Percentiles rank a stretch among this genome's conserved stretches.
phyloP scores from a whole-genome alignment of 2,888 invertebrate species.

The Diaprepes abbreviatus region DNA sequence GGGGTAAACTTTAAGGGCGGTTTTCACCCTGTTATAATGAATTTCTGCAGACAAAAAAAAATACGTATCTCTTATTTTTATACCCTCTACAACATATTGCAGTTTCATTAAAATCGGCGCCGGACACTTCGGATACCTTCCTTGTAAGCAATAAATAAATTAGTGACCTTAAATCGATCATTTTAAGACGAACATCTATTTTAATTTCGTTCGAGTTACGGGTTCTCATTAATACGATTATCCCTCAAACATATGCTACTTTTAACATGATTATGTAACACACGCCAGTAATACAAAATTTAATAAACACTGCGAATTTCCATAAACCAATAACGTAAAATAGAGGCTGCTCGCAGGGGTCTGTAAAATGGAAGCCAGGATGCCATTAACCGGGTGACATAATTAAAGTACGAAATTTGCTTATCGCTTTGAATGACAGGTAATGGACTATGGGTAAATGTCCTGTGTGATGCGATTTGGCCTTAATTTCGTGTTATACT shows the following conservation, averaged over 20 bases:
- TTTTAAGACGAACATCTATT: too few relatives aligned
- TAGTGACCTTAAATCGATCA: too few relatives aligned
- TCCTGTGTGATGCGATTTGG: conserved; percentile 32
- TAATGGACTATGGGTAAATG: conserved; percentile 43
- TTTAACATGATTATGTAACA: not conserved
- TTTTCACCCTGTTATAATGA: too few relatives aligned
- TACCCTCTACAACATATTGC: too few relatives aligned
- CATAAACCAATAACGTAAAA: conserved; percentile 22
- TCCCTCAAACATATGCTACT: not conserved
- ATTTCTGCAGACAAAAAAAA: too few relatives aligned
- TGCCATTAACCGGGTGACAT: conserved; percentile 40
- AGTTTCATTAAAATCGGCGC: too few relatives aligned
- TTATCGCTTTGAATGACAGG: conserved; percentile 46
- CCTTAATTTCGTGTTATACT: not conserved
- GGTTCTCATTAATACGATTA: too few relatives aligned
- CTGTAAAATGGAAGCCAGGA: conserved; percentile 23
- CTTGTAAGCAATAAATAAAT: too few relatives aligned
- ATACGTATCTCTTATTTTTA: too few relatives aligned
- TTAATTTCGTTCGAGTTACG: too few relatives aligned
- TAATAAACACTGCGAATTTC: conserved; percentile 20
- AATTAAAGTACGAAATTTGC: conserved; percentile 46
- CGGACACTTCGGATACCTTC: too few relatives aligned
- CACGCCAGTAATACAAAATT: not conserved
- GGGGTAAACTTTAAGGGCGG: too few relatives aligned
- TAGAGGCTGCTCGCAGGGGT: not conserved